A percentile compares a stretch with the other conserved stretches of the same genome.
Conservation (phyloP, 2,113 vertebrate genomes). For the Chiloscyllium plagiosum region DNA sequence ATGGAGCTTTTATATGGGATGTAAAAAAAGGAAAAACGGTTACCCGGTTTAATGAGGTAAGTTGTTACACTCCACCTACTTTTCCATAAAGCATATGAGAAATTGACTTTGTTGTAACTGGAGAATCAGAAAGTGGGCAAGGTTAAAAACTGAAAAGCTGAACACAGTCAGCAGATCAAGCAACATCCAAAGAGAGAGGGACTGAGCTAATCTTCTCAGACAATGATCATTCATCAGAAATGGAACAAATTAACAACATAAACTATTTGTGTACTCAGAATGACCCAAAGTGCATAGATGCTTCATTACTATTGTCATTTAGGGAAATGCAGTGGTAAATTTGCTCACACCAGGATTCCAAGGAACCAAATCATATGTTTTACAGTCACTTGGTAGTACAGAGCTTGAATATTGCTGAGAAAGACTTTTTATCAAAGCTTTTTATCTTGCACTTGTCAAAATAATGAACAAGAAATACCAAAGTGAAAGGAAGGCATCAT, state of each 20-base stretch:
- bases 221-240: constrained; percentile 43
- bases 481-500: too few species aligned
- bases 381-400: too few species aligned
- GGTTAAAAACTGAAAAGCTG: not conserved
- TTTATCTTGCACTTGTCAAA: too few species aligned
- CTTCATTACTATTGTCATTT: not conserved
- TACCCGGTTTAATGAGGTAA: constrained; percentile 86
- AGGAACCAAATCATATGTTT: not conserved
- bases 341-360: not conserved
- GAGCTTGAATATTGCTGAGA: too few species aligned
- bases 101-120: not conserved
- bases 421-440: too few species aligned
- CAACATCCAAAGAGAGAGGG: not conserved
- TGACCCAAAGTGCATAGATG: not conserved
- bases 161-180: not conserved
- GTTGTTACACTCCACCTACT: not conserved
- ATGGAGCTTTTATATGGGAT: constrained; percentile 96
- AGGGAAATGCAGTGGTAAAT: not conserved
- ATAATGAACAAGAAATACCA: too few species aligned
- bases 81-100: not conserved
- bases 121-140: constrained; percentile 32
- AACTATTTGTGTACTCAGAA: not conserved
- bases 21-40: constrained; percentile 85
- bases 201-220: not conserved
- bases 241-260: constrained; percentile 38